Percentiles rank a stretch among this genome's conserved stretches.
phyloP scores from a whole-genome alignment of 2,888 invertebrate genomes.

The Craniophora ligustri region DNA sequence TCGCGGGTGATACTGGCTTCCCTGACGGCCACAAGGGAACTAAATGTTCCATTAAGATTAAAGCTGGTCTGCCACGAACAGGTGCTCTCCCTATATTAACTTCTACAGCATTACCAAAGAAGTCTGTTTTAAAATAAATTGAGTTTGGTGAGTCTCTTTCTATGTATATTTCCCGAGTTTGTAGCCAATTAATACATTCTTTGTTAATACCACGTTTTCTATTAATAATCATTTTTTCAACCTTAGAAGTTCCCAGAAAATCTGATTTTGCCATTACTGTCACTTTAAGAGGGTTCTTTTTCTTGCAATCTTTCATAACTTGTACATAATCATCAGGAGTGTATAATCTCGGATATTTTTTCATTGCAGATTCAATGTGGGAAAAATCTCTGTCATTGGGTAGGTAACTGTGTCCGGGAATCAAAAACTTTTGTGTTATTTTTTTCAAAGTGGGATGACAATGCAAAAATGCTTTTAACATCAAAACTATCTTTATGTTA shows the following conservation, averaged over 20 bases:
- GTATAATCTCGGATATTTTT: constrained; percentile 23
- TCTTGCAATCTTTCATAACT: constrained; percentile 31
- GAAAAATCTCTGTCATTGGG: constrained; percentile 29
- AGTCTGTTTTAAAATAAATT: constrained; percentile 20
- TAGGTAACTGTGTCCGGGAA: constrained; percentile 20
- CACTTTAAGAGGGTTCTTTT: constrained; percentile 16
- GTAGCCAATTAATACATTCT: constrained; percentile 32
- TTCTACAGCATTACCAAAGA: constrained; percentile 19
- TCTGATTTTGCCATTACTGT: constrained; percentile 12
- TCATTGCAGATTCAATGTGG: constrained; percentile 19
- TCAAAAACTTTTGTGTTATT: constrained; percentile 17
- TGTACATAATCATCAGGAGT: constrained; percentile 21
- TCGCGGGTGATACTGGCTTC: constrained; percentile 41
- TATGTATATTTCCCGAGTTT: constrained; percentile 16
- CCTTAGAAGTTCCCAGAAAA: constrained; percentile 16
- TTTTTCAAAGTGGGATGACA: constrained; percentile 21
- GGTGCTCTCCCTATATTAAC: constrained; percentile 28
- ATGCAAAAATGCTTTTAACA: constrained; percentile 27
- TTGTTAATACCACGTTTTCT: constrained; percentile 34
- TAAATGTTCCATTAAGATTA: constrained; percentile 29
- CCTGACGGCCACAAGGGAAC: constrained; percentile 38
- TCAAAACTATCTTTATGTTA: constrained; percentile 22
- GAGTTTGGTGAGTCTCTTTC: constrained; percentile 20
- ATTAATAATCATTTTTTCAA: constrained; percentile 24
- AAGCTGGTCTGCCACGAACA: constrained; percentile 20